These are phyloP conservation scores for Telmatherina bonti DNA, from an alignment of 2,797 vertebrate genomes.

Conservation along the genomic window DNA sequence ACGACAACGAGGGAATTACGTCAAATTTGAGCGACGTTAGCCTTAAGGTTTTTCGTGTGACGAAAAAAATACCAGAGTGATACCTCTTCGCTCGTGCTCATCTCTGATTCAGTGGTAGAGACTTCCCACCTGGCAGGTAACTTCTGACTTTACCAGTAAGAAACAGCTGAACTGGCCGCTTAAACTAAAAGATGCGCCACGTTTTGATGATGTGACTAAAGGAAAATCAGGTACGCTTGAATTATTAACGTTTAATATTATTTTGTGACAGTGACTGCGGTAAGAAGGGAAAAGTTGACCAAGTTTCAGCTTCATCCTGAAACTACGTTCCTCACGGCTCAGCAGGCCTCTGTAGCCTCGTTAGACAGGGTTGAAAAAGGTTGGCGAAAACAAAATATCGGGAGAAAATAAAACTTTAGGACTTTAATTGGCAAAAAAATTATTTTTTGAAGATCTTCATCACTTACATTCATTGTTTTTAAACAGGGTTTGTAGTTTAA, in stretches of 20 bases:
- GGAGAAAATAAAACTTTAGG: not conserved
- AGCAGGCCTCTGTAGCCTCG: not conserved
- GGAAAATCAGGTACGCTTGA: conserved; percentile 34
- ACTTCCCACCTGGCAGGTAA: conserved; percentile 26
- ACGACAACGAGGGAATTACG: not conserved
- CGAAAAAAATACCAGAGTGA: conserved; percentile 15
- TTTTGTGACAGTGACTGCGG: not conserved
- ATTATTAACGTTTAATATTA: rapidly evolving
- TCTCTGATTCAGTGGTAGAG: not conserved
- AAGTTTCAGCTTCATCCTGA: conserved; percentile 13
- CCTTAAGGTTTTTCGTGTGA: not conserved
- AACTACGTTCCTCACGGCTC: conserved; percentile 4
- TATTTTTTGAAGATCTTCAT: not conserved
- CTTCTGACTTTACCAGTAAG: not conserved
- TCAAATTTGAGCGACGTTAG: not conserved
- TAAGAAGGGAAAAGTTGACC: conserved; percentile 4
- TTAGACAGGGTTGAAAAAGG: not conserved
- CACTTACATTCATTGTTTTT: not conserved
- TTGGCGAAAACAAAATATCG: not conserved
- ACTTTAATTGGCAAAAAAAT: not conserved
- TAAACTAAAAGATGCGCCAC: not conserved
- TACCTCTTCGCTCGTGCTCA: not conserved
- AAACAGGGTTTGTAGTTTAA: not conserved
- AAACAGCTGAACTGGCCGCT: not conserved
- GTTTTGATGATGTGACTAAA: conserved; percentile 8